Evolutionary conservation across 2,888 invertebrate species (phyloP), one percentile per base, ranked within the genome.

Genomic region (Trilocha varians): DNA sequence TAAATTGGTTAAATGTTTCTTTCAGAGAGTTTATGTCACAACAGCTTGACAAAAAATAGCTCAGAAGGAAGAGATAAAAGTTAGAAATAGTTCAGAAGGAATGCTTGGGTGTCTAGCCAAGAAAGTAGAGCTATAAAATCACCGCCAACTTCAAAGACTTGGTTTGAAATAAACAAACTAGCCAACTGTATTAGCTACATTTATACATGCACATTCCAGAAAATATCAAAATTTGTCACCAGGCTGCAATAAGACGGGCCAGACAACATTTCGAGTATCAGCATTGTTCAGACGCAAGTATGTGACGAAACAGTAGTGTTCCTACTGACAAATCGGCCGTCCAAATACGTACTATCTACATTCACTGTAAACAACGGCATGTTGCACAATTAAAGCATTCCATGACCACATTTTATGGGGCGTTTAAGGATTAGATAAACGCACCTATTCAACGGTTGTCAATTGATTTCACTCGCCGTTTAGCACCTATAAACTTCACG

Each of bases 371-470:
- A 40, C 38, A 47, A 25, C 36, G 15, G 37, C 18, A 25, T 5
- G 25, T 48, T 65, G 60, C 63, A 71, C 70, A 70, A 66, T 67
- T 64, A 70, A 69, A 58, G 62, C 55, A 48, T 56, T 49, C 60
- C 18, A 18, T 8, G 5, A 1, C 18, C 8, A 8, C 8, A 18
- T 18, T 18, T 18, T 18, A 18, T 5, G 8, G 18, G 8, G 18
- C 18, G 18, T 18, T 18, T n/a, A 59, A 56, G 52, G 59, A 68
- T 70, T 61, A 64, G 55, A 59, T 61, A 62, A 62, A 63, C 53
- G 49, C 45, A 47, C 45, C 47, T 42, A 53, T 49, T 40, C 39
- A 37, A 45, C 45, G 42, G 40, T 44, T 36, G 16, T 40, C 41
- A 43, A 38, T 43, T 41, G 45, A 43, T 41, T 54, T 49, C 41